These are phyloP conservation scores for pig (Sus scrofa) DNA, from an alignment of 2,113 vertebrate species.

Conservation along the genomic window T2T-Sscrofa CM000829.6:47741501-47742000, in stretches of 20 bases:
- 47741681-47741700: constrained; percentile 6
- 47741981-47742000: neutral
- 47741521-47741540: neutral
- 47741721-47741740: neutral
- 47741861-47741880: constrained; percentile 53
- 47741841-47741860: constrained; percentile 39
- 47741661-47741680: constrained; percentile 34
- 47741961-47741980: neutral
- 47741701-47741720: constrained; percentile 65
- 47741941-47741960: neutral
- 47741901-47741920: neutral
- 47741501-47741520: neutral
- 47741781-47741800: constrained; percentile 69
- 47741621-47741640: neutral
- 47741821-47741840: neutral
- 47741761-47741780: constrained; percentile 23
- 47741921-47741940: neutral
- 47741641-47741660: neutral
- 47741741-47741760: neutral
- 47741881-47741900: constrained; percentile 3
- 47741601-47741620: neutral
- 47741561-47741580: constrained; percentile 7
- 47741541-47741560: constrained; percentile 33
- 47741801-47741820: constrained; percentile 59
- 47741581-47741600: neutral